Evolutionary conservation across 2,888 invertebrate species (phyloP).

Genomic region (Agonopterix heracliana): DNA sequence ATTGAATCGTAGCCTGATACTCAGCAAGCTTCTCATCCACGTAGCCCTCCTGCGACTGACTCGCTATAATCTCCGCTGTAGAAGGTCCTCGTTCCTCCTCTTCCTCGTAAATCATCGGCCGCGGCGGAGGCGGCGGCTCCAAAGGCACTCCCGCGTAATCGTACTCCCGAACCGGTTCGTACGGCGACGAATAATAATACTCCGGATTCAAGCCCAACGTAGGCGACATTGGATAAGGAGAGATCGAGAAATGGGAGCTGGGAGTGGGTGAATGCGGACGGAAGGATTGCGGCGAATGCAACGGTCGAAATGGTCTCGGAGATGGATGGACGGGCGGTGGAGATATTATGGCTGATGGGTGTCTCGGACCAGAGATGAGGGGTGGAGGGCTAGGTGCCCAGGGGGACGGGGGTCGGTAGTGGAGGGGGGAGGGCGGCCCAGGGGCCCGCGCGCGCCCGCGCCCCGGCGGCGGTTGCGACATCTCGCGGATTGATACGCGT

Average conservation of each 20-base stretch:
- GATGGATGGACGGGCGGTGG: constrained; percentile 76
- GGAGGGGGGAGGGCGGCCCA: constrained; percentile 71
- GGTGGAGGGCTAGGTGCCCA: constrained; percentile 87
- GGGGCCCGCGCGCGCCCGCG: constrained; percentile 65
- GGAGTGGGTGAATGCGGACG: constrained; percentile 67
- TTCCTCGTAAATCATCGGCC: constrained; percentile 78
- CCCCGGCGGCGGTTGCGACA: constrained; percentile 71
- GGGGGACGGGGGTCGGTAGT: constrained; percentile 82
- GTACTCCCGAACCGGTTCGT: constrained; percentile 77
- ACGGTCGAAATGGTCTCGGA: constrained; percentile 66
- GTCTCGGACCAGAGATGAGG: constrained; percentile 78
- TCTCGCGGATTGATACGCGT: constrained; percentile 68
- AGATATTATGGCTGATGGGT: constrained; percentile 72
- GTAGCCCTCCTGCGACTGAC: constrained; percentile 96
- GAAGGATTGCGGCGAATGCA: constrained; percentile 62
- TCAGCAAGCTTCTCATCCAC: constrained; percentile 95
- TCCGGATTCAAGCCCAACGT: constrained; percentile 78
- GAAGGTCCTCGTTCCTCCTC: constrained; percentile 88
- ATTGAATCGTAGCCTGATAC: constrained; percentile 93
- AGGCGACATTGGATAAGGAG: constrained; percentile 73
- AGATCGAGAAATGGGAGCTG: constrained; percentile 69
- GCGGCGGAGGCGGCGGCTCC: constrained; percentile 85
- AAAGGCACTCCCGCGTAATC: constrained; percentile 86
- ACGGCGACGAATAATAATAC: constrained; percentile 76
- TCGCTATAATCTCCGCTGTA: constrained; percentile 94